These are phyloP conservation scores for Agriopis leucophaearia DNA, from an alignment of 2,888 invertebrate species.

Conservation along the genomic window DNA sequence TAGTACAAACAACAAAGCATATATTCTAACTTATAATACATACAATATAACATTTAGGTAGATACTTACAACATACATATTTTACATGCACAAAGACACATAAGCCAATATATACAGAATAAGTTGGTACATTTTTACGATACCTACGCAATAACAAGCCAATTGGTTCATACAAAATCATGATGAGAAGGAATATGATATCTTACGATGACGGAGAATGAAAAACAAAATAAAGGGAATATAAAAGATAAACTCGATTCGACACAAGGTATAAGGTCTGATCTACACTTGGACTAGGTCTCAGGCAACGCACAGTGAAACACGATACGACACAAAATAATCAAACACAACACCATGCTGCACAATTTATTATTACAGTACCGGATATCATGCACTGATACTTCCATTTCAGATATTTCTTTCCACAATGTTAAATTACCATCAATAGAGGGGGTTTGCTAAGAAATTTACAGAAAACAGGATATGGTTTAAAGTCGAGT, in stretches of 20 bases:
- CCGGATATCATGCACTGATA: slow-evolving; percentile 38
- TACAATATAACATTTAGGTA: neutral
- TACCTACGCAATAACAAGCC: slow-evolving; percentile 24
- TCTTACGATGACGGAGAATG: slow-evolving; percentile 30
- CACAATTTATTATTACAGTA: slow-evolving; percentile 39
- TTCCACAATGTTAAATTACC: neutral
- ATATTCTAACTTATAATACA: neutral
- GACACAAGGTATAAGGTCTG: slow-evolving; percentile 54
- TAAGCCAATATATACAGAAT: slow-evolving; percentile 37
- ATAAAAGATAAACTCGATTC: slow-evolving; percentile 40
- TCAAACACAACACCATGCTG: slow-evolving; percentile 58
- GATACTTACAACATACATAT: slow-evolving; percentile 22
- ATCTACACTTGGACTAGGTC: slow-evolving; percentile 82
- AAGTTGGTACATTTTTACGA: slow-evolving; percentile 3
- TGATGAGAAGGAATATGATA: slow-evolving; percentile 41
- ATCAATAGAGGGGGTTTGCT: neutral
- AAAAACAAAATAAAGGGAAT: slow-evolving; percentile 25
- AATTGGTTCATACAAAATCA: slow-evolving; percentile 18
- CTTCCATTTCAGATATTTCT: neutral
- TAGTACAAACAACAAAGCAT: slow-evolving; percentile 2
- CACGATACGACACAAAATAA: slow-evolving; percentile 50
- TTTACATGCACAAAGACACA: slow-evolving; percentile 37
- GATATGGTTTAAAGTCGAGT: neutral
- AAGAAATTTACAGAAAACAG: neutral
- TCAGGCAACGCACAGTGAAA: slow-evolving; percentile 79